phyloP scores from a whole-genome alignment of 1,140 invertebrate genomes.

The Drosophila lowei region DNA sequence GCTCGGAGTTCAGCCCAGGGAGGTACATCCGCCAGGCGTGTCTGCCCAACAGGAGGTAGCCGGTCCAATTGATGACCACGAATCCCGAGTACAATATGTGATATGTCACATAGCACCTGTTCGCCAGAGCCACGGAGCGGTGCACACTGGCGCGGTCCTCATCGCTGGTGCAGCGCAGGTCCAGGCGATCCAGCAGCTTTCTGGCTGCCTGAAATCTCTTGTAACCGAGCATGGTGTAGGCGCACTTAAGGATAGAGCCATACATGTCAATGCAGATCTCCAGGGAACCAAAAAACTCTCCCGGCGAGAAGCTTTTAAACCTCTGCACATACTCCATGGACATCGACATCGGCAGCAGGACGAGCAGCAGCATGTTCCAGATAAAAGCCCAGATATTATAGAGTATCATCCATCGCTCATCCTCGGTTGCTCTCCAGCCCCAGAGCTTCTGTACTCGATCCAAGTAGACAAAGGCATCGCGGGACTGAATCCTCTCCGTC shows the following conservation, averaged over 20 bases:
- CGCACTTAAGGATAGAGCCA: constrained; percentile 21
- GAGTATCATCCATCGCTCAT: not conserved
- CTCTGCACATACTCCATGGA: constrained; percentile 31
- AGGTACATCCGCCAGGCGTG: constrained; percentile 57
- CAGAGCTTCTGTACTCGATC: constrained; percentile 28
- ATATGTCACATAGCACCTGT: constrained; percentile 6
- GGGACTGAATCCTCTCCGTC: constrained; percentile 24
- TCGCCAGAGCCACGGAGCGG: constrained; percentile 1
- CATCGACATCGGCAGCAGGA: constrained; percentile 13
- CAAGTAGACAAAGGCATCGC: constrained; percentile 53
- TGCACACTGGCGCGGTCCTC: constrained; percentile 13
- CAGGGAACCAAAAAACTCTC: constrained; percentile 33
- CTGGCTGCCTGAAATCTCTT: not conserved
- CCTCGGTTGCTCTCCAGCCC: constrained; percentile 43
- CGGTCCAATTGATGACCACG: constrained; percentile 13
- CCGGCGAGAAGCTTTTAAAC: constrained; percentile 29
- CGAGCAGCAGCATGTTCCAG: not conserved
- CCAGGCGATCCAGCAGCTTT: constrained; percentile 34
- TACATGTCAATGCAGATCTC: constrained; percentile 24
- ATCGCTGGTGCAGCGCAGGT: constrained; percentile 13
- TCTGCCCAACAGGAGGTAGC: not conserved
- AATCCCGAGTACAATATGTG: constrained; percentile 15
- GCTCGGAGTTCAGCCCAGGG: constrained; percentile 33
- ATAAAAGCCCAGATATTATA: constrained; percentile 23
- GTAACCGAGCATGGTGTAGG: not conserved